Percentiles rank a stretch among this genome's conserved stretches.
Conservation (phyloP, 2,113 vertebrate genomes). For the Phalacrocorax aristotelis region DNA sequence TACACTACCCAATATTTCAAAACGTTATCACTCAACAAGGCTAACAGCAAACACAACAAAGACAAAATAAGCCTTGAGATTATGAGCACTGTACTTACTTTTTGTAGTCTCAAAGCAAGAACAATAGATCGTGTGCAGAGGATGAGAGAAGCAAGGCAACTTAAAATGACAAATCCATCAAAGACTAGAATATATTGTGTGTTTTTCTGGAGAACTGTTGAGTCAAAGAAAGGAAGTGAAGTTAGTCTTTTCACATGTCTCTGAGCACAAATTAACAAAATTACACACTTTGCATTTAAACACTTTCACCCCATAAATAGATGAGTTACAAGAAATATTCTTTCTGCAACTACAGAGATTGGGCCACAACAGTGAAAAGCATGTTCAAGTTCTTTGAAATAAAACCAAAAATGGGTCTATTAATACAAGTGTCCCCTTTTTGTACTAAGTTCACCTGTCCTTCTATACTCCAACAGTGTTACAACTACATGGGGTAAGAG, state of each 20-base stretch:
- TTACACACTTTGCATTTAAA: background rate
- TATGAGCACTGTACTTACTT: conserved; percentile 70
- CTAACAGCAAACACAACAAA: background rate
- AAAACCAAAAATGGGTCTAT: background rate
- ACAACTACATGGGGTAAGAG: background rate
- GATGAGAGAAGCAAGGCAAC: conserved; percentile 86
- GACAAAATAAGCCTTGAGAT: background rate
- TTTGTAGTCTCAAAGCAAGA: conserved; percentile 86
- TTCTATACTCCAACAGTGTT: background rate
- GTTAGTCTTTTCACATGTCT: background rate
- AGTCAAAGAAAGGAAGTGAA: background rate
- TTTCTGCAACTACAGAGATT: background rate
- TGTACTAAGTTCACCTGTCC: background rate
- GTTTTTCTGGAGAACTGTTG: conserved; percentile 86
- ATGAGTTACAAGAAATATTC: background rate
- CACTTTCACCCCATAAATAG: background rate
- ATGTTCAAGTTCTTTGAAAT: background rate
- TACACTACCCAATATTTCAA: background rate
- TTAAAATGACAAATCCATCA: conserved; percentile 87
- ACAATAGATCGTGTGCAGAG: conserved; percentile 91
- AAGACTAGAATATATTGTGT: conserved; percentile 87
- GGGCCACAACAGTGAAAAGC: background rate
- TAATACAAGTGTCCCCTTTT: background rate
- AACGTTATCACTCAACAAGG: background rate
- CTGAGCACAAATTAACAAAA: background rate